phyloP scores from a whole-genome alignment of 2,797 vertebrate species.

The Melopsittacus undulatus region DNA sequence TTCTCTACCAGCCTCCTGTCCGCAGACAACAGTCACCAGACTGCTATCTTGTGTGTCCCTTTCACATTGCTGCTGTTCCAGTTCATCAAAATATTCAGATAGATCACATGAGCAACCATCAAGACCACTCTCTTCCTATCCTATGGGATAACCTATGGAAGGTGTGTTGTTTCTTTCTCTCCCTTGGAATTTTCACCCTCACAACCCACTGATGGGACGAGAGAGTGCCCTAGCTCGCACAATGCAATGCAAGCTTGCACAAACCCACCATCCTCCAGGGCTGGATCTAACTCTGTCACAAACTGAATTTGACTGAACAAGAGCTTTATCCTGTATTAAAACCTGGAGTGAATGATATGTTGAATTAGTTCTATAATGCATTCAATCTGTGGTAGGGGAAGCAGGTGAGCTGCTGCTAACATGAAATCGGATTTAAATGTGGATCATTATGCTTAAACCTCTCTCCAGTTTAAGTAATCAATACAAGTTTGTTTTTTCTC shows the following conservation, averaged over 20 bases:
- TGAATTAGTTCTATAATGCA: constrained; percentile 49
- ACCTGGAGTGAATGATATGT: not conserved
- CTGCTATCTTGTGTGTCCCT: not conserved
- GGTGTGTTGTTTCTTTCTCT: not conserved
- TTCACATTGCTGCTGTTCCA: not conserved
- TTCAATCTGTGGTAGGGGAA: not conserved
- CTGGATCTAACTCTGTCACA: not conserved
- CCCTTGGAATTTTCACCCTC: not conserved
- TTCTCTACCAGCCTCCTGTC: not conserved
- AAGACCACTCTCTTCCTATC: not conserved
- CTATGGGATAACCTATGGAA: not conserved
- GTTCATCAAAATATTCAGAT: not conserved
- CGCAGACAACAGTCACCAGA: not conserved
- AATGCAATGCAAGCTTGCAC: not conserved
- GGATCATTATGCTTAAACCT: constrained; percentile 13
- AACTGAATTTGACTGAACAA: not conserved
- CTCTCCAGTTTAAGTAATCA: constrained; percentile 3
- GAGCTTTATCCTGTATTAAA: not conserved
- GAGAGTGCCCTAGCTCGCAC: not conserved
- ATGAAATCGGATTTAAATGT: constrained; percentile 34
- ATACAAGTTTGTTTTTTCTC: not conserved
- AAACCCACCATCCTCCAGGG: not conserved
- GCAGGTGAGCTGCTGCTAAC: constrained; percentile 19
- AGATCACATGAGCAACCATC: accelerated
- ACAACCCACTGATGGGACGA: not conserved